phyloP scores from a whole-genome alignment of 2,113 vertebrate species.

The Podiceps cristatus region DNA sequence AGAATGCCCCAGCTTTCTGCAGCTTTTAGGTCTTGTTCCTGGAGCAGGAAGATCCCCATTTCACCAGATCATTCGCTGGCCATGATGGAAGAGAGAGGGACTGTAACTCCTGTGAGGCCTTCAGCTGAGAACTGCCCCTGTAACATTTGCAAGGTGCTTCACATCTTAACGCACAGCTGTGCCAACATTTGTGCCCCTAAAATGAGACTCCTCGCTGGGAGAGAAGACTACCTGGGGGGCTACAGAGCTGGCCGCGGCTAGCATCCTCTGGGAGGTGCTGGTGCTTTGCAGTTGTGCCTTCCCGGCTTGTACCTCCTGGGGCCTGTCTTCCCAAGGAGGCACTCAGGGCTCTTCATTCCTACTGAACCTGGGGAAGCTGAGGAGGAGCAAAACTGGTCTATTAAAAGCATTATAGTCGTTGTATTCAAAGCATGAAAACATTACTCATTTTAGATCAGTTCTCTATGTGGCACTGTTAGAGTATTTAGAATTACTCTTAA shows the following conservation, averaged over 20 bases:
- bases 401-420: background rate
- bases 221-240: background rate
- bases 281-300: background rate
- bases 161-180: background rate
- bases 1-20: background rate
- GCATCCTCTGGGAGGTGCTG: constrained; percentile 48
- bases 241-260: background rate
- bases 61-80: background rate
- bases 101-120: background rate
- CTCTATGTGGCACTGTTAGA: background rate
- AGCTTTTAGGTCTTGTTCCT: background rate
- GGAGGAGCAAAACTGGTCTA: background rate
- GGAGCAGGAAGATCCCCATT: background rate
- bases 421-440: background rate
- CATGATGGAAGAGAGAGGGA: background rate
- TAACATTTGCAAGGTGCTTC: background rate
- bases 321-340: background rate
- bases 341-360: background rate
- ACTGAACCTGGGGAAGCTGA: background rate
- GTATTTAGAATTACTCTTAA: background rate
- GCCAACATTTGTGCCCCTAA: background rate
- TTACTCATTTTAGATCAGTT: background rate
- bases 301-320: background rate
- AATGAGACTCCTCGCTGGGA: background rate
- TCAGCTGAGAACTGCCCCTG: background rate